Evolutionary conservation across 2,113 vertebrate genomes (phyloP).

Genomic region (Larimichthys crocea): DNA sequence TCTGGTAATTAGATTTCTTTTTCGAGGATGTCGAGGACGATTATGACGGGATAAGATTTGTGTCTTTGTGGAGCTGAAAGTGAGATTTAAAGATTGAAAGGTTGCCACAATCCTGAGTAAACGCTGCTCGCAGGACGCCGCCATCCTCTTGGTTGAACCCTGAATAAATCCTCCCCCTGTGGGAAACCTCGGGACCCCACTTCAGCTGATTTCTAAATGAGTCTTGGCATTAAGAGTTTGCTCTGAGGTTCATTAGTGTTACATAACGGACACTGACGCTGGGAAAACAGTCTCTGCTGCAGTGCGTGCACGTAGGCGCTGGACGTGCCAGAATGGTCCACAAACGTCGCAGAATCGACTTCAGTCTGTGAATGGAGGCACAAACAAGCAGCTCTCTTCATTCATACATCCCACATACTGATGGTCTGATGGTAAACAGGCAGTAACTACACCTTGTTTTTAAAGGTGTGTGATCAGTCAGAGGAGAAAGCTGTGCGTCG

Average conservation of each 20-base stretch:
- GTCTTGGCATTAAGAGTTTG: conserved; percentile 30
- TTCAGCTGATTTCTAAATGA: conserved; percentile 38
- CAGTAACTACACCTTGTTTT: not conserved
- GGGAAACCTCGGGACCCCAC: conserved; percentile 29
- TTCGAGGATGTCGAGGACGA: not conserved
- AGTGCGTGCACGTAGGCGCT: not conserved
- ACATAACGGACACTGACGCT: conserved; percentile 29
- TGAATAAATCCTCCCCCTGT: conserved; percentile 35
- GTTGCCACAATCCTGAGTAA: not conserved
- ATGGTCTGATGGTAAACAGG: not conserved
- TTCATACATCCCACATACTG: too few relatives aligned
- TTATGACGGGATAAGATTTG: not conserved
- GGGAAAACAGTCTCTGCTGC: conserved; percentile 37
- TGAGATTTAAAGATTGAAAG: not conserved
- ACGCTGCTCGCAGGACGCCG: not conserved
- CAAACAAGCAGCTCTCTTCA: not conserved
- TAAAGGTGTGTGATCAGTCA: not conserved
- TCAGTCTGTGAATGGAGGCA: not conserved
- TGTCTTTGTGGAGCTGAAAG: not conserved
- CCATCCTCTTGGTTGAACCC: not conserved
- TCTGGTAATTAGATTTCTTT: not conserved
- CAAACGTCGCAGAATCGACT: not conserved
- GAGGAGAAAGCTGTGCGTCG: not conserved
- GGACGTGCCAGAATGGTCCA: not conserved
- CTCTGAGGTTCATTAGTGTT: conserved; percentile 31